These are phyloP conservation scores for Papilio glaucus DNA, from an alignment of 1,140 invertebrate species.

Conservation along the genomic window DNA sequence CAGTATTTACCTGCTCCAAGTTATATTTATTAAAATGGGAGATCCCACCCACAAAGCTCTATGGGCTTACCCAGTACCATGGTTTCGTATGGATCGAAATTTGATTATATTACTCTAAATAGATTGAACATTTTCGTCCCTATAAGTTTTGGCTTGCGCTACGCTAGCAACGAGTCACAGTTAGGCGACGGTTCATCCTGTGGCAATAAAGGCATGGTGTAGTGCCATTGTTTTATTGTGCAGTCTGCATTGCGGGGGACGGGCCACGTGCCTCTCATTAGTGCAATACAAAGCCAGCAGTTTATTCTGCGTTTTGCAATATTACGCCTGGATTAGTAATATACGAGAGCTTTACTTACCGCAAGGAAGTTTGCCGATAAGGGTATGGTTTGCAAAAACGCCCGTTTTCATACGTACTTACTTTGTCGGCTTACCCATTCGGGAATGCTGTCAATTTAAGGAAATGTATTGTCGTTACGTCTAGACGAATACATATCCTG, in stretches of 20 bases:
- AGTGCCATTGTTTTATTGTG: conserved; percentile 79
- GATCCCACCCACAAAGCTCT: conserved; percentile 24
- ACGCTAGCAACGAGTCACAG: conserved; percentile 58
- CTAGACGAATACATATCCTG: conserved; percentile 67
- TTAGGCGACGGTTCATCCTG: conserved; percentile 77
- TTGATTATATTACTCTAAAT: conserved; percentile 45
- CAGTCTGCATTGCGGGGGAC: conserved; percentile 80
- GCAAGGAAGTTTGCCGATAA: conserved; percentile 68
- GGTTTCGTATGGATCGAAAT: conserved; percentile 40
- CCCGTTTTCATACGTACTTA: neutral
- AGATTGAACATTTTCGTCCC: conserved; percentile 51
- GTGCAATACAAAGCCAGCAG: conserved; percentile 77
- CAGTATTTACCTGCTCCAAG: neutral
- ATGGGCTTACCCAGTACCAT: conserved; percentile 38
- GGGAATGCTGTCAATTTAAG: conserved; percentile 40
- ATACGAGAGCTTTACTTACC: conserved; percentile 69
- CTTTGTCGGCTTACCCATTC: neutral
- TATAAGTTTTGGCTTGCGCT: conserved; percentile 55
- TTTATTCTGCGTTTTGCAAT: conserved; percentile 80
- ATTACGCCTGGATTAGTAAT: conserved; percentile 74
- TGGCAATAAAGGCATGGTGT: conserved; percentile 72
- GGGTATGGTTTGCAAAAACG: conserved; percentile 40
- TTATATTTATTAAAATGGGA: neutral
- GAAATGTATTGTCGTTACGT: conserved; percentile 35
- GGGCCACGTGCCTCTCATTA: conserved; percentile 81